Base-by-base conservation (phyloP, 2,113 vertebrate species). In the Hylia prasina region DNA sequence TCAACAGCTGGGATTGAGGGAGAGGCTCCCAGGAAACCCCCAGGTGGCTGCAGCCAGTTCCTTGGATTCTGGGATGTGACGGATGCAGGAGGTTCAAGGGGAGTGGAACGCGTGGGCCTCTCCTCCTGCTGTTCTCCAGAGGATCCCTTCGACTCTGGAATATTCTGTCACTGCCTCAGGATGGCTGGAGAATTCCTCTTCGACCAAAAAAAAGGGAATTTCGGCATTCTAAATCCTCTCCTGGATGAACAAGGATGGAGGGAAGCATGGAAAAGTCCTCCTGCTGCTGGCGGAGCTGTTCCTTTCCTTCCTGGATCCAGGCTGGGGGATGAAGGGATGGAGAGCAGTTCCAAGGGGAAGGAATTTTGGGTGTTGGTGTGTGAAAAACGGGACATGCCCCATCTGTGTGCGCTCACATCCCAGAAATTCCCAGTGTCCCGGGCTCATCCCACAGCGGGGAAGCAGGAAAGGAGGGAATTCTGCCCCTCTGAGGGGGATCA, bases 391-490 rank as follows among this genome's bases (percentile, higher is more conserved):
- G 48, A n/a, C 1, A 0, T 1, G 11, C 4, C 48, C 22, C 11
- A 5, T 44, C 66, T 1, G 1, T 15, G 31, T 35, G 45, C 0
- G 1, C 21, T 51, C 66, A 15, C 18, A 39, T 64, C 28, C 69
- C 58, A 28, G 15, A 47, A 64, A 73, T 73, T 53, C 58, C 40
- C 40, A 2, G 0, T 39, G 19, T 47, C 7, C n/a, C 1, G 2
- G 14, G 48, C n/a, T 45, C n/a, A 47, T 72, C 7, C 57, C 40
- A 10, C 0, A 0, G 2, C 0, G 0, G 48, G 11, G 28, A 27
- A 39, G 23, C 28, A 19, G 28, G n/a, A 50, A 6, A 45, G 1
- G 15, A 3, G 22, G 19, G 42, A 64, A 73, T 84, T 73, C n/a
- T 33, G 2, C 22, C 27, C 33, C 48, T 39, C 18, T 14, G 48